Evolutionary conservation across 2,113 vertebrate genomes (phyloP), one percentile per base, ranked within the genome.

Genomic region (Nannospalax galili): DNA sequence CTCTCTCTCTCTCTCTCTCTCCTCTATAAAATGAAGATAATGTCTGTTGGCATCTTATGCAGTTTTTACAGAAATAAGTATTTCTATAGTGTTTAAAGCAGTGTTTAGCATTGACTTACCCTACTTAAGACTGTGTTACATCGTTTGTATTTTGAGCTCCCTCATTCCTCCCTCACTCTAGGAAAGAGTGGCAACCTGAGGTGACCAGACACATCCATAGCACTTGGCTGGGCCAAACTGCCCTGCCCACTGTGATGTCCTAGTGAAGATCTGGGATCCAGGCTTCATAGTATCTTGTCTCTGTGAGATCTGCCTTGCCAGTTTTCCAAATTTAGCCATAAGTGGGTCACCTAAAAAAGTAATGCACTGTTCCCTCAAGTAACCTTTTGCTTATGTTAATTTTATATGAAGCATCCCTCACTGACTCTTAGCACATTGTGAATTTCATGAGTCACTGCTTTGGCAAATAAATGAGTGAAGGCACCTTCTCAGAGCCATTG

Each of bases 281-380:
- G 75, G 17, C 75, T 32, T 88, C 79, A 75, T 97, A 95, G 96
- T 97, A 97, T 93, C 84, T 96, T 90, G 30, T 73, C 79, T 89
- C 84, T 28, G 73, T 86, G 37, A 88, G 75, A 87, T 60, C 75
- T 62, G 92, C 35, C 58, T 90, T 96, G 14, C 91, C 97, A 97
- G 28, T 30, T 91, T 98, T 98, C 97, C 91, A 97, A 97, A 96
- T 93, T 91, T 97, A 96, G 74, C 97, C 85, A 96, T 96, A 97
- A 81, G 96, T 98, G 96, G 93, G 94, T 97, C 97, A 97, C 91
- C 70, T 92, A 90, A 96, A 97, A 98, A 98, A 98, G 94, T 96
- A 97, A 96, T 86, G 88, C 97, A 97, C 94, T 96, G 86, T 96
- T 97, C 88, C 96, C 95, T 95, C 96, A 96, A 97, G 96, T 96